Evolutionary conservation across 2,113 vertebrate genomes (phyloP), one percentile per base, ranked within the genome.

Genomic region (Taurulus bubalis): DNA sequence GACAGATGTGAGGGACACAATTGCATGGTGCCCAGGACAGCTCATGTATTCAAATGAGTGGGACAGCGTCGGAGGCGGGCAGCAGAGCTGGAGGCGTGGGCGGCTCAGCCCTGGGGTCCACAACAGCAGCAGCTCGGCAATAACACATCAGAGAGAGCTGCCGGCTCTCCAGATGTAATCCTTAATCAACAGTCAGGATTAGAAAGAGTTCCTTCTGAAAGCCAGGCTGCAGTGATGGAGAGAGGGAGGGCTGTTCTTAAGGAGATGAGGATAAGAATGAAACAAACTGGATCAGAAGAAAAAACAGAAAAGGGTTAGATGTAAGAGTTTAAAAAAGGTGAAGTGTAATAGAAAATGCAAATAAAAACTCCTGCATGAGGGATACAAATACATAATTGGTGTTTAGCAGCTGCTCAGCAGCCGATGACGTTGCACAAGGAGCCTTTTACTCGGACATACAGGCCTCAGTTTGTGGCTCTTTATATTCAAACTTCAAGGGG

Each of bases 161-260:
- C 56, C 6, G 4, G 42, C 71, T 87, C 71, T 79, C 15, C 24
- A 34, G 63, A 78, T 82, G 3, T 92, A 92, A 92, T 92, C 92
- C 80, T 86, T 90, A 87, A 92, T 92, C 90, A 91, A 68, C 78
- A 82, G 67, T 45, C 45, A 26, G 88, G 90, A 93, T 92, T 91
- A 91, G 83, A 86, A 71, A 45, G 55, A 77, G 65, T 81, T 87
- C 60, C 34, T 72, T 66, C 71, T 71, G 75, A 72, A 72, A 40
- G 45, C 45, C 65, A 40, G 69, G 14, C 67, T 40, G 28, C 34
- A 75, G 47, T 20, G 55, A 51, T 1, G 36, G 18, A n/a, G 47
- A 16, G 38, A 8, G 3, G 30, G 16, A 5, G 26, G 24, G 47
- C 8, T 26, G 28, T 40, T 0, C 24, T 10, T 22, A 2, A 24